phyloP scores from a whole-genome alignment of 1,140 invertebrate species.

The Papilio machaon region DNA sequence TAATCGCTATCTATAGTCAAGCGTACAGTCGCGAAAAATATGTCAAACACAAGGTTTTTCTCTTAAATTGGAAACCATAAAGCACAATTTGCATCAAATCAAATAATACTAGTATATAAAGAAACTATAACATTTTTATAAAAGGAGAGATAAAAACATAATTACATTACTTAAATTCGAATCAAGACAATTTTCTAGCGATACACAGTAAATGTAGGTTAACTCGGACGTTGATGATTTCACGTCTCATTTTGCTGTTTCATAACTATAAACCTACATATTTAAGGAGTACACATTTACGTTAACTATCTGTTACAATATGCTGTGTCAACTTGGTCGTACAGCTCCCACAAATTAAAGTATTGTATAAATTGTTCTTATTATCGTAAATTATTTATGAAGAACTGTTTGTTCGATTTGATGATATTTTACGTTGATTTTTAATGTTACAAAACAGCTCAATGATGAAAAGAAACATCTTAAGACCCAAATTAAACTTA shows the following conservation, averaged over 20 bases:
- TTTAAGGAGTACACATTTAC: background rate
- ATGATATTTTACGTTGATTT: background rate
- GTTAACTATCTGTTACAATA: background rate
- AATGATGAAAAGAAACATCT: background rate
- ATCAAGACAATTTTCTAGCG: background rate
- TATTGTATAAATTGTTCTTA: background rate
- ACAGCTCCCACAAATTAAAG: background rate
- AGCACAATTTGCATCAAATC: too few relatives aligned
- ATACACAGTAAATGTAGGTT: background rate
- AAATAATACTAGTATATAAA: background rate
- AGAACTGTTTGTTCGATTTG: background rate
- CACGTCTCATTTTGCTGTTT: conserved; percentile 5
- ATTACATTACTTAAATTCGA: conserved; percentile 15
- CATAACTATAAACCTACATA: conserved; percentile 23
- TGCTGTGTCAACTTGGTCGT: conserved; percentile 3
- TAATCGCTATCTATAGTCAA: background rate
- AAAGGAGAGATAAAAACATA: background rate
- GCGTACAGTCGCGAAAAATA: background rate
- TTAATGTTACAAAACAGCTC: background rate
- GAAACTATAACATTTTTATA: background rate
- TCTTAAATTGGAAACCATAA: background rate
- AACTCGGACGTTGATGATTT: conserved; percentile 7
- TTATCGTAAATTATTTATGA: background rate
- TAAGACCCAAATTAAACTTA: too few relatives aligned
- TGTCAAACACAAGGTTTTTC: background rate